These are phyloP conservation scores for Betta splendens DNA, from an alignment of 2,797 vertebrate species.

Conservation along the genomic window DNA sequence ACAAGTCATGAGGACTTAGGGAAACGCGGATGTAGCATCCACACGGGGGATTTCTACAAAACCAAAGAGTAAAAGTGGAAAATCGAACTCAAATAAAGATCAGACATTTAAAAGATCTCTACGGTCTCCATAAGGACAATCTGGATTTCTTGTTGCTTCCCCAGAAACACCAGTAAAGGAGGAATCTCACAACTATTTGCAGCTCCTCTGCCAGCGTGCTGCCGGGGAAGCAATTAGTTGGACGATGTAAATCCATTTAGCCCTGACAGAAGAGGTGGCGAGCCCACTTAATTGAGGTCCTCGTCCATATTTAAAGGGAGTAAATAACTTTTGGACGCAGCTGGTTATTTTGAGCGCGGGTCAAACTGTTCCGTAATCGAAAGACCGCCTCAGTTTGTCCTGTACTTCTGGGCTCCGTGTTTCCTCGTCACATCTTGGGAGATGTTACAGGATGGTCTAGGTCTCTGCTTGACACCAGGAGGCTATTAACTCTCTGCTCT, in stretches of 20 bases:
- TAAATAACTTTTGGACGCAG: constrained; percentile 68
- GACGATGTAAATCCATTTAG: constrained; percentile 75
- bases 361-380: constrained; percentile 55
- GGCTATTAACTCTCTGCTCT: constrained; percentile 26
- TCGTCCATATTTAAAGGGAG: constrained; percentile 69
- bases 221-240: constrained; percentile 70
- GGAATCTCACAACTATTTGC: constrained; percentile 38
- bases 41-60: constrained; percentile 7
- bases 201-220: constrained; percentile 46
- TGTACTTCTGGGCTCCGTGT: constrained; percentile 26
- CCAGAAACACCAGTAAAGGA: constrained; percentile 39
- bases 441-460: constrained; percentile 28
- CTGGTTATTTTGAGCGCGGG: constrained; percentile 58
- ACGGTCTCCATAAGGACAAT: constrained; percentile 23
- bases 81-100: constrained; percentile 21
- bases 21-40: constrained; percentile 8
- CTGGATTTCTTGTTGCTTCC: constrained; percentile 36
- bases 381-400: constrained; percentile 46
- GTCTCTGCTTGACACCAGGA: constrained; percentile 39
- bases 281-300: constrained; percentile 76
- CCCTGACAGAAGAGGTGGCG: constrained; percentile 70
- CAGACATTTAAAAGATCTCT: constrained; percentile 28
- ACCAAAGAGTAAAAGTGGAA: constrained; percentile 6
- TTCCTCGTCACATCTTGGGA: constrained; percentile 39
- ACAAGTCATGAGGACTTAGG: constrained; percentile 30